phyloP scores from a whole-genome alignment of 2,113 vertebrate genomes.

The Albula glossodonta region DNA sequence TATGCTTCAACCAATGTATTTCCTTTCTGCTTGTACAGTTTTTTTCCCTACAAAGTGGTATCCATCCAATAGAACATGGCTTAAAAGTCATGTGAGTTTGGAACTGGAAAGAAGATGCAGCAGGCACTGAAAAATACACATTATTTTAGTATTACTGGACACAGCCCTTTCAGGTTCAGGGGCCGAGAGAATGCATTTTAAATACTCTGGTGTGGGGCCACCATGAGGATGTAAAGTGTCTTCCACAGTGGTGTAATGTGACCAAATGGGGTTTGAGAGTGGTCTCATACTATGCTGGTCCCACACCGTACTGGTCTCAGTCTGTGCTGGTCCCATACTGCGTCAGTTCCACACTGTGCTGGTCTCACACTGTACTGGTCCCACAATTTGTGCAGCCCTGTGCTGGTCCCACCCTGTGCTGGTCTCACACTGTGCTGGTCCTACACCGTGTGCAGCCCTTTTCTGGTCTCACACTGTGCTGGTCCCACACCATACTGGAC shows the following conservation, averaged over 20 bases:
- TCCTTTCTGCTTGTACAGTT: background rate
- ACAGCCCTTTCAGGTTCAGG: background rate
- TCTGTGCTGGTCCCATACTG: too few relatives aligned
- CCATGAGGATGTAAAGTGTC: background rate
- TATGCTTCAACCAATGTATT: background rate
- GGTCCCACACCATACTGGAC: too few relatives aligned
- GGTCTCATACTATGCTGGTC: too few relatives aligned
- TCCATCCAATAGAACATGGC: background rate
- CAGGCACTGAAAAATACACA: background rate
- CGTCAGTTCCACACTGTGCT: too few relatives aligned
- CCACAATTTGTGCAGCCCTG: too few relatives aligned
- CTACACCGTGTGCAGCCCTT: too few relatives aligned
- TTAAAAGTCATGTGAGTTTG: background rate
- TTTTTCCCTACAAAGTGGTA: background rate
- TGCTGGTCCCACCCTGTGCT: too few relatives aligned
- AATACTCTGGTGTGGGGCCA: background rate
- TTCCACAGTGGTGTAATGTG: conserved; percentile 39
- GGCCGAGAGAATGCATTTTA: background rate
- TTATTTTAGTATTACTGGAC: conserved; percentile 26
- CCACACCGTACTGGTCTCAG: too few relatives aligned
- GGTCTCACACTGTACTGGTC: too few relatives aligned
- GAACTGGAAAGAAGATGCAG: background rate
- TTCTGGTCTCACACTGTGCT: too few relatives aligned
- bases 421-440: too few relatives aligned
- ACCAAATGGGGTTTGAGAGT: conserved; percentile 23